Base-by-base conservation (phyloP, 2,797 vertebrate species). In the Sciurus carolinensis region DNA sequence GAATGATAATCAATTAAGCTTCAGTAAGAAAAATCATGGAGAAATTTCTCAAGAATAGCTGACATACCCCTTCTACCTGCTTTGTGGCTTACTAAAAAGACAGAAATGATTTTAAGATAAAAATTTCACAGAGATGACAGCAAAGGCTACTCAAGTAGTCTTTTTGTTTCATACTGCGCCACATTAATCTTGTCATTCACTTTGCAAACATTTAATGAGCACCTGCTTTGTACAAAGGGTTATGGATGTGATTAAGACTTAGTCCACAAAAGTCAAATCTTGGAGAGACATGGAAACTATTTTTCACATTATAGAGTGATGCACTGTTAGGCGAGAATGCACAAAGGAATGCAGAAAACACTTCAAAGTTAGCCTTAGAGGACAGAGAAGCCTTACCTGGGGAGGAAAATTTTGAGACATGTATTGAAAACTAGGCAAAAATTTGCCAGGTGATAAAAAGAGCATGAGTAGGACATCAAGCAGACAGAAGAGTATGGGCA, bases 111-210 rank as follows among this genome's bases (percentile, higher is more conserved):
- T 64, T 22, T 79, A 62, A 62, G 42, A 77, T 64, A 77, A 95
- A 93, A 73, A 84, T 93, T 44, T 72, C 44, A 47, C n/a, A 83
- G 13, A 12, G 52, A 39, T 69, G 28, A 80, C 18, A n/a, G 11
- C 62, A 77, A 59, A 69, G 54, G 18, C 54, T 72, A 69, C n/a
- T 18, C 36, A 66, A 52, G 72, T 26, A 24, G 7, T 17, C 52
- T 81, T 79, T 52, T 71, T 80, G 69, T 77, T 71, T 89, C 42
- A 89, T 66, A 72, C 30, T 39, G 77, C 72, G 30, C 59, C 36
- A 72, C 84, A 90, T 72, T 93, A 77, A 84, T 89, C 36, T 79
- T 89, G 42, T 47, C 57, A 84, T 72, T 64, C 59, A 90, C 81
- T 81, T 44, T 86, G 64, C 54, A 71, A 90, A 73, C 36, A 20